A percentile compares a stretch with the other conserved stretches of the same genome.
Conservation (phyloP, 2,888 invertebrate genomes). For the Griposia aprilina region DNA sequence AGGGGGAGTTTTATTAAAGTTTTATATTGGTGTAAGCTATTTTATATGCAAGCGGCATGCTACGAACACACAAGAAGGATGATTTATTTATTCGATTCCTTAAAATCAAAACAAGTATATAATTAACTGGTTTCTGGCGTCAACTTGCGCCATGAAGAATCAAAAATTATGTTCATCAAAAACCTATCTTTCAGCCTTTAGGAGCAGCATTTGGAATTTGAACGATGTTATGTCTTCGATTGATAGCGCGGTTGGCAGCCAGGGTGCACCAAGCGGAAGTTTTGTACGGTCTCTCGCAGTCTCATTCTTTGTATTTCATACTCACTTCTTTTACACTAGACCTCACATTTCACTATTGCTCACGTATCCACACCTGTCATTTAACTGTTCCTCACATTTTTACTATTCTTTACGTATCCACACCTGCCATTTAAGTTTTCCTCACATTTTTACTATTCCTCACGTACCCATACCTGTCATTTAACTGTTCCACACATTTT, state of each 20-base stretch:
- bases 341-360: background rate
- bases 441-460: background rate
- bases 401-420: too few species aligned
- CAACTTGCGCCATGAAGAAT: background rate
- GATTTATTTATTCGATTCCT: constrained; percentile 9
- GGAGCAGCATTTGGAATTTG: background rate
- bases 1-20: constrained; percentile 40
- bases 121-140: background rate
- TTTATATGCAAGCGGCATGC: constrained; percentile 40
- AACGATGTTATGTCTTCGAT: background rate
- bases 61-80: background rate
- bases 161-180: background rate
- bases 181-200: background rate
- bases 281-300: background rate
- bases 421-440: too few species aligned
- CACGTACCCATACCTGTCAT: background rate
- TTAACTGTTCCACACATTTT: background rate
- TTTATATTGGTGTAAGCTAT: constrained; percentile 51
- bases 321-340: background rate
- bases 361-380: background rate
- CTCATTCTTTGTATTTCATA: background rate
- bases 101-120: background rate
- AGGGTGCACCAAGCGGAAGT: background rate
- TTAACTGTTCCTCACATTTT: background rate
- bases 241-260: background rate